Evolutionary conservation across 2,888 invertebrate genomes (phyloP).

Genomic region (Spodoptera picta): DNA sequence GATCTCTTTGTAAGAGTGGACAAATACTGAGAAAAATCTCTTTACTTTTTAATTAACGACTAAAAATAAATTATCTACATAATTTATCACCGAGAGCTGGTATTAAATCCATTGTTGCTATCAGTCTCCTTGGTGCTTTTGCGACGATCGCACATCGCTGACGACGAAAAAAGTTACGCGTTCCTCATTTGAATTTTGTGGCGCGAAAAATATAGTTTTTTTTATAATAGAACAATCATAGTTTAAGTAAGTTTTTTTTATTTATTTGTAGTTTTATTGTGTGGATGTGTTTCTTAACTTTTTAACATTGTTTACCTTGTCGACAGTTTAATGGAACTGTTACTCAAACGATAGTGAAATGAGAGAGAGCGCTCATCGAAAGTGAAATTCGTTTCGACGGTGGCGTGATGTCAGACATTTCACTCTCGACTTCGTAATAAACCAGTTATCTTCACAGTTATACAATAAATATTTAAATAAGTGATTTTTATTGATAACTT

Average conservation of each 20-base stretch:
- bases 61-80: conserved; percentile 17
- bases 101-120: conserved; percentile 39
- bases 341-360: conserved; percentile 73
- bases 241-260: background rate
- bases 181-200: conserved; percentile 29
- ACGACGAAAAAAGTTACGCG: conserved; percentile 8
- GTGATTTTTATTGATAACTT: conserved; percentile 11
- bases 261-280: conserved; percentile 7
- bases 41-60: conserved; percentile 8
- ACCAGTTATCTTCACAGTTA: conserved; percentile 59
- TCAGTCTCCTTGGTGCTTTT: conserved; percentile 44
- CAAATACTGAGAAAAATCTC: background rate
- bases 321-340: conserved; percentile 18
- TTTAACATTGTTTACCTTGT: background rate
- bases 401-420: conserved; percentile 76
- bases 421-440: conserved; percentile 60
- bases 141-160: conserved; percentile 26
- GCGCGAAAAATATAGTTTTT: conserved; percentile 15
- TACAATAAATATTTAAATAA: conserved; percentile 40
- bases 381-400: conserved; percentile 75
- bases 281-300: conserved; percentile 11
- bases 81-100: conserved; percentile 17
- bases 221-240: too few species aligned
- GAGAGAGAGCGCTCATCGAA: conserved; percentile 73
- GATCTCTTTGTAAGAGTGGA: background rate